A percentile compares a stretch with the other conserved stretches of the same genome.
Conservation (phyloP, 2,888 invertebrate genomes). For the Drosophila cognata region DNA sequence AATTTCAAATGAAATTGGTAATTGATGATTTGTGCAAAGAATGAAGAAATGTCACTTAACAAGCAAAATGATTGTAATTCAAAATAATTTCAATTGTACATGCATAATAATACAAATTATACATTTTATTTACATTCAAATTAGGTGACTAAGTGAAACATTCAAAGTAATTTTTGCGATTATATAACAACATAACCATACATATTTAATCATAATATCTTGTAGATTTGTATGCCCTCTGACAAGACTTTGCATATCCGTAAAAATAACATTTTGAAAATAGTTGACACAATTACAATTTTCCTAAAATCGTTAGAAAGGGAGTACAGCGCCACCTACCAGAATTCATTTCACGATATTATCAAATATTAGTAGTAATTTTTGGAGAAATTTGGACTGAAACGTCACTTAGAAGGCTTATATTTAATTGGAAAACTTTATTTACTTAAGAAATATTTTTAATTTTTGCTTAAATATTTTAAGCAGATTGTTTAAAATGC, state of each 20-base stretch:
- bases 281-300: background rate
- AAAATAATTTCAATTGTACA: background rate
- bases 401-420: background rate
- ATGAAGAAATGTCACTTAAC: background rate
- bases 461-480: background rate
- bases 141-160: background rate
- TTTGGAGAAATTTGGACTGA: accelerated
- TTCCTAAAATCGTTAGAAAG: background rate
- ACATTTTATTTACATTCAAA: background rate
- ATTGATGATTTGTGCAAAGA: background rate
- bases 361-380: background rate
- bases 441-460: background rate
- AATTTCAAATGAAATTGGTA: background rate
- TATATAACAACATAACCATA: background rate
- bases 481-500: background rate
- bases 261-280: background rate
- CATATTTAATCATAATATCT: too few relatives aligned
- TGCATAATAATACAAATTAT: background rate
- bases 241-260: background rate
- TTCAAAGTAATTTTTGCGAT: background rate
- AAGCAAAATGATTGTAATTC: background rate
- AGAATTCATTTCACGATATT: background rate
- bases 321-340: background rate
- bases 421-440: background rate
- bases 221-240: too few relatives aligned